Evolutionary conservation across 1,140 invertebrate species (phyloP).

Genomic region (Artemia franciscana): DNA sequence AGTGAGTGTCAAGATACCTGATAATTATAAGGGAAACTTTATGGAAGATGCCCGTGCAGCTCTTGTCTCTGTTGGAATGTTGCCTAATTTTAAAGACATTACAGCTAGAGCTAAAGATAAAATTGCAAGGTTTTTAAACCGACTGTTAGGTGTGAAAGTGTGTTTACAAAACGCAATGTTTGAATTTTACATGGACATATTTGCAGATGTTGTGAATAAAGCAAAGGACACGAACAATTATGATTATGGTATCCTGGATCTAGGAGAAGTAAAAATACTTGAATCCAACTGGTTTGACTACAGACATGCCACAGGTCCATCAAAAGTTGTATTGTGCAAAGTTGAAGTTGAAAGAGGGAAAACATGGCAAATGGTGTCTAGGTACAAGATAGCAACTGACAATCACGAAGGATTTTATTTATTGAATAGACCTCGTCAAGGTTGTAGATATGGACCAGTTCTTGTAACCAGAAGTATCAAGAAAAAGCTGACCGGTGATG

Average conservation of each 20-base stretch:
- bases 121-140: constrained; percentile 94
- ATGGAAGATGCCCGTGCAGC: constrained; percentile 72
- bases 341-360: not conserved
- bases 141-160: constrained; percentile 90
- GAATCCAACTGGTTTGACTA: not conserved
- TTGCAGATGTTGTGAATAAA: constrained; percentile 59
- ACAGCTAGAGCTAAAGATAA: constrained; percentile 91
- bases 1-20: constrained; percentile 66
- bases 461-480: not conserved
- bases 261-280: not conserved
- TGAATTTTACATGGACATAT: constrained; percentile 88
- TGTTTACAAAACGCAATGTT: constrained; percentile 89
- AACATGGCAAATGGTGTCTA: not conserved
- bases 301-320: not conserved
- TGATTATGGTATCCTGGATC: not conserved
- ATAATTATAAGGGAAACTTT: constrained; percentile 80
- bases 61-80: constrained; percentile 73
- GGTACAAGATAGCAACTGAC: not conserved
- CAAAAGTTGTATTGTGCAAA: not conserved
- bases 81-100: constrained; percentile 52
- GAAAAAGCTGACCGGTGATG: not conserved
- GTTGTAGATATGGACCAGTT: too few relatives aligned
- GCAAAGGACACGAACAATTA: constrained; percentile 34
- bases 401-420: constrained; percentile 2
- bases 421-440: too few relatives aligned